Base-by-base conservation (phyloP, 2,797 vertebrate species). In the Phoeniculus purpureus region DNA sequence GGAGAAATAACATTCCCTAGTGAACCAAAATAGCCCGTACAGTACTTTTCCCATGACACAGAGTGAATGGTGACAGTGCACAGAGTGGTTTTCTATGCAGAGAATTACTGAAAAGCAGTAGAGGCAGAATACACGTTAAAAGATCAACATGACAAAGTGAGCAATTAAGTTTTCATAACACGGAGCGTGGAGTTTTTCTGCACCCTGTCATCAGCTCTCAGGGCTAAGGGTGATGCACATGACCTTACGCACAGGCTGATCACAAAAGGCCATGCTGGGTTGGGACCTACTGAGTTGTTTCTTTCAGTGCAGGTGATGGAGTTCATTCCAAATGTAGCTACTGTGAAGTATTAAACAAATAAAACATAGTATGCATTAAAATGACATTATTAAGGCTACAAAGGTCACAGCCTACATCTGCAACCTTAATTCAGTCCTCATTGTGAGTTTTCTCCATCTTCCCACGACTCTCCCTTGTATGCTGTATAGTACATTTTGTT, bases 241-340 rank as follows among this genome's bases (percentile, higher is more conserved):
- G 82, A 87, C 70, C 81, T 94, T 62, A 81, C 3, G 79, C 4
- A 68, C n/a, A 93, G 80, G 60, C 51, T 78, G 62, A 77, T 72
- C 89, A 85, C 82, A 89, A 87, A 70, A 91, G 77, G 59, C 72
- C 80, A 26, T 31, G 31, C 22, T 68, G 75, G 56, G 85, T 80
- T 32, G 0, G 50, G 94, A 93, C 64, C 67, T 93, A 83, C 17
- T 66, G 71, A 81, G 79, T 86, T 84, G 13, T 70, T 85, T 96
- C 74, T 77, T 94, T 95, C 47, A 58, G 48, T 70, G n/a, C 71
- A 87, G 89, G 59, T 94, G 84, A 94, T 85, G 71, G 88, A 93
- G 74, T 82, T 95, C 45, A 70, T 84, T 89, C 64, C 92, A 96
- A 96, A 88, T 75, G 79, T 89, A 94, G 61, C 77, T 96, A 59